phyloP scores from a whole-genome alignment of 1,140 invertebrate species.

The Ips typographus region DNA sequence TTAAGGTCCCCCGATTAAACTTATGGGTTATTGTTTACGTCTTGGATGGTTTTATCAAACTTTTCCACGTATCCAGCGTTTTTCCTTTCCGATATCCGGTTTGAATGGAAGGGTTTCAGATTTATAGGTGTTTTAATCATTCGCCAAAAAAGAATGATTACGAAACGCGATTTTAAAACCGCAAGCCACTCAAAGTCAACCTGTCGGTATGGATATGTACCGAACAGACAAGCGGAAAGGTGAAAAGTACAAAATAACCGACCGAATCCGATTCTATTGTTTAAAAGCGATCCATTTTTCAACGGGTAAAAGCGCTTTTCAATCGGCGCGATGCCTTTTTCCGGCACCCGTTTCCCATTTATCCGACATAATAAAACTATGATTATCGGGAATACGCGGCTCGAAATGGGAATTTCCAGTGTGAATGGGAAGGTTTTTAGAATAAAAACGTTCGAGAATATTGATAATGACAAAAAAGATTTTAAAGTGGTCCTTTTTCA shows the following conservation, averaged over 20 bases:
- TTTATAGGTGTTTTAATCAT: no score
- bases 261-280: conserved; percentile 10
- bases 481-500: no score
- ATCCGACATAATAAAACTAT: conserved; percentile 20
- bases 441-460: background rate
- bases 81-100: no score
- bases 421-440: background rate
- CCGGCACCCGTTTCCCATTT: conserved; percentile 13
- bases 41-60: no score
- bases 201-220: no score
- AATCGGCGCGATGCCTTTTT: conserved; percentile 13
- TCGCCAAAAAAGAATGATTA: no score
- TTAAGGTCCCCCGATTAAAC: no score
- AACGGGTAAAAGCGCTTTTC: conserved; percentile 18
- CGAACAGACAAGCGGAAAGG: conserved; percentile 6
- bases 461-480: background rate
- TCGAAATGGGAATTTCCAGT: conserved; percentile 9
- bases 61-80: no score
- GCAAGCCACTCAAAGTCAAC: no score
- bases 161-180: no score
- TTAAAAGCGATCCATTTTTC: conserved; percentile 24
- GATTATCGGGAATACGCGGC: conserved; percentile 7
- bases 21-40: no score
- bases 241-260: conserved; percentile 13
- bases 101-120: no score